Evolutionary conservation across 2,888 invertebrate genomes (phyloP).

Genomic region (Seira ritae): DNA sequence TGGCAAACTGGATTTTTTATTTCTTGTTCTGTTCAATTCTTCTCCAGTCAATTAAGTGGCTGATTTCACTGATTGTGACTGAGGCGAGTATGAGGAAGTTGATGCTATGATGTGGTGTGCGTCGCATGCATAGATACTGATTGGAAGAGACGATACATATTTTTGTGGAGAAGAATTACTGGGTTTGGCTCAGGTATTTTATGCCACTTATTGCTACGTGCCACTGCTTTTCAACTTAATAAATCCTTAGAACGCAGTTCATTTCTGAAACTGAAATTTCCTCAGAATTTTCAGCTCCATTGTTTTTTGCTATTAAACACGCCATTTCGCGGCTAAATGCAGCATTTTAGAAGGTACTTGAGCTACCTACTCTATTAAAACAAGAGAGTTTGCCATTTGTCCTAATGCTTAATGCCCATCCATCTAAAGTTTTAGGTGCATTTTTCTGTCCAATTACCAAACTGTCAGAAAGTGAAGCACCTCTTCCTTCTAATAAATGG

Average conservation of each 20-base stretch:
- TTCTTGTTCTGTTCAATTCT: slow-evolving; percentile 3
- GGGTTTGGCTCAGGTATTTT: slow-evolving; percentile 12
- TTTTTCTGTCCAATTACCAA: slow-evolving; percentile 52
- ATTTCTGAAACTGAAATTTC: background rate
- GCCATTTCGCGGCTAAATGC: slow-evolving; percentile 6
- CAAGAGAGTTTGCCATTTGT: background rate
- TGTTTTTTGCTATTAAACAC: slow-evolving; percentile 27
- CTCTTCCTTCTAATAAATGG: slow-evolving; percentile 36
- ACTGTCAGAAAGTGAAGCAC: slow-evolving; percentile 54
- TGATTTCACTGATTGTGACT: background rate
- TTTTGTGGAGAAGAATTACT: slow-evolving; percentile 9
- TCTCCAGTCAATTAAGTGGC: slow-evolving; percentile 15
- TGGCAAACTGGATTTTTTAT: slow-evolving; percentile 27
- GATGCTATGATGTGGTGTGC: background rate
- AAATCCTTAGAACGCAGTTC: too few species aligned
- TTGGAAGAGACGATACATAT: slow-evolving; percentile 1
- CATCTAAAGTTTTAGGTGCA: background rate
- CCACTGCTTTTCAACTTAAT: background rate
- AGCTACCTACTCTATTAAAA: slow-evolving; percentile 6
- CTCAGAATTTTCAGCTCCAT: background rate
- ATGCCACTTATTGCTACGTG: background rate
- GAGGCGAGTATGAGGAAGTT: background rate
- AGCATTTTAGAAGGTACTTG: background rate
- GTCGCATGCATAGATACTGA: background rate
- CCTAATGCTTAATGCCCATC: background rate